A percentile compares a stretch with the other conserved stretches of the same genome.
Conservation (phyloP, 1,140 invertebrate genomes). For the Chironomus tepperi region DNA sequence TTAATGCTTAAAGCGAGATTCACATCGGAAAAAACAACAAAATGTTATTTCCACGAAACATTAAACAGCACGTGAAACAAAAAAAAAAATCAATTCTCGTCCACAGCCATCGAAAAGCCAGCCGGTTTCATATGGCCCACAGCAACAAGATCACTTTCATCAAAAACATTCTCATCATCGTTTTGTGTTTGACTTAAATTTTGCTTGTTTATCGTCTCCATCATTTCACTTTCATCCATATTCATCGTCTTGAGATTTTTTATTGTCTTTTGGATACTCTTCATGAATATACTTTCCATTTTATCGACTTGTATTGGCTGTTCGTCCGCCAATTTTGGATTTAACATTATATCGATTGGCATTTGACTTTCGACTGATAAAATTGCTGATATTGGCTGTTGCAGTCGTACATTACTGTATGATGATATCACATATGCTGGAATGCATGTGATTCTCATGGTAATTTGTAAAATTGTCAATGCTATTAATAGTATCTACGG, state of each 20-base stretch:
- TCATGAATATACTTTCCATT: conserved; percentile 16
- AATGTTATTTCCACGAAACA: too few relatives aligned
- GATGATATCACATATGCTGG: conserved; percentile 13
- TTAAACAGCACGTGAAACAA: too few relatives aligned
- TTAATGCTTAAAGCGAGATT: too few relatives aligned
- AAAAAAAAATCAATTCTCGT: too few relatives aligned
- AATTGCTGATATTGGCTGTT: neutral
- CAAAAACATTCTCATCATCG: neutral
- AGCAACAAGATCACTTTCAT: neutral
- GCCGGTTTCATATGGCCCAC: neutral
- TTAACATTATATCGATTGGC: conserved; percentile 5
- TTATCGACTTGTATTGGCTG: conserved; percentile 3
- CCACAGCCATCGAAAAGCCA: too few relatives aligned
- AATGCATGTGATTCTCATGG: neutral
- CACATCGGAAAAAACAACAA: too few relatives aligned
- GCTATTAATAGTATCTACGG: neutral
- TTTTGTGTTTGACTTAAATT: neutral
- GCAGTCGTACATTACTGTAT: conserved; percentile 4
- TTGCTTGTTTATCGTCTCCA: neutral
- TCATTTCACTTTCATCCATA: neutral
- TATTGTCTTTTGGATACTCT: neutral
- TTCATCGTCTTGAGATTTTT: neutral
- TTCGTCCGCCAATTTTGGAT: conserved; percentile 10
- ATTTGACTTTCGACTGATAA: conserved; percentile 2
- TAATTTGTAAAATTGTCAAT: neutral